Conservation (phyloP, 2,888 invertebrate genomes). For the Abscondita cerata region DNA sequence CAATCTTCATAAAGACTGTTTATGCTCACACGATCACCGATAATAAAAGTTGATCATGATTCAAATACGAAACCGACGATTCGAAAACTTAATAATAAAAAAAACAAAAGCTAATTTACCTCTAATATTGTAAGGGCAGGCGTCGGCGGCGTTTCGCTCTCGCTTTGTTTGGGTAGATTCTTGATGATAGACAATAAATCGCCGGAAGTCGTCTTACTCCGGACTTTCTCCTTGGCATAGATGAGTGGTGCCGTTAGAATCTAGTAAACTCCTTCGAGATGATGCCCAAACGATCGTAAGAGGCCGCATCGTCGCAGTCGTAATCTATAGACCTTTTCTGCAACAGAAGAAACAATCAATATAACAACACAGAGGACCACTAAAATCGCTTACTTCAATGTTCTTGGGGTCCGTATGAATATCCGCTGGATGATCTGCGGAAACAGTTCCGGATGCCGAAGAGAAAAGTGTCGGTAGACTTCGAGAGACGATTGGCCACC, state of each 20-base stretch:
- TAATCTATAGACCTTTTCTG: conserved; percentile 7
- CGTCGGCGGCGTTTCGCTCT: too few relatives aligned
- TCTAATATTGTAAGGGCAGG: too few relatives aligned
- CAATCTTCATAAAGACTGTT: too few relatives aligned
- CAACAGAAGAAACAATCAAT: neutral
- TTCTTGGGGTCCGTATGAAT: conserved; percentile 19
- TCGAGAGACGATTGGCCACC: conserved; percentile 54
- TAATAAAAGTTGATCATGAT: too few relatives aligned
- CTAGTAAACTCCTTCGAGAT: too few relatives aligned
- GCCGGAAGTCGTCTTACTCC: neutral
- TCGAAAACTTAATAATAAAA: too few relatives aligned
- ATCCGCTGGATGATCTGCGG: conserved; percentile 53
- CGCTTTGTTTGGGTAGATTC: neutral
- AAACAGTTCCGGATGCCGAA: conserved; percentile 55
- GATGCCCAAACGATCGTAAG: neutral
- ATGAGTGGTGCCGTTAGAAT: too few relatives aligned
- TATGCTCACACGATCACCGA: too few relatives aligned
- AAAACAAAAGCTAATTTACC: too few relatives aligned
- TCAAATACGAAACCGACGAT: too few relatives aligned
- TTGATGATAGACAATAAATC: conserved; percentile 7
- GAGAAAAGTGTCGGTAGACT: conserved; percentile 61
- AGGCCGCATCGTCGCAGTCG: neutral
- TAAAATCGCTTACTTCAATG: too few relatives aligned
- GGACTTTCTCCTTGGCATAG: neutral
- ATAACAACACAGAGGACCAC: too few relatives aligned